Conservation (phyloP, 1,140 invertebrate species). For the Drosophila littoralis region DNA sequence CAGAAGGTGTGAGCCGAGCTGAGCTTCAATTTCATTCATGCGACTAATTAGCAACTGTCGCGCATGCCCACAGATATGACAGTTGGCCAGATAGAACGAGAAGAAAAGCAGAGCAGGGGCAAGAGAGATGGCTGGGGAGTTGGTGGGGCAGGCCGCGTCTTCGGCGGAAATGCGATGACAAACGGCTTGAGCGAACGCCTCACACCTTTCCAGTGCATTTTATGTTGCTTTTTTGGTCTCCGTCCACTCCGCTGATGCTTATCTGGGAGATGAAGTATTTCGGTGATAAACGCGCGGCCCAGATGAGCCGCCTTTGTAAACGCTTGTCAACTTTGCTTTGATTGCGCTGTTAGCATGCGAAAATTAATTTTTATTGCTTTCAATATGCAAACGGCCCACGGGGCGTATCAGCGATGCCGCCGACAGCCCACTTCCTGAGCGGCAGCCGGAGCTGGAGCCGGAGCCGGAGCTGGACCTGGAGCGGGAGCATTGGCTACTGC, state of each 20-base stretch:
- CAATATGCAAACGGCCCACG: conserved; percentile 64
- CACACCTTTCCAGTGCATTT: conserved; percentile 45
- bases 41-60: conserved; percentile 80
- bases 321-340: conserved; percentile 81
- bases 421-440: conserved; percentile 62
- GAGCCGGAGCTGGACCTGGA: neutral
- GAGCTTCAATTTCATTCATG: conserved; percentile 82
- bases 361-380: conserved; percentile 79
- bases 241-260: conserved; percentile 51
- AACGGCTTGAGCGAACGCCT: conserved; percentile 54
- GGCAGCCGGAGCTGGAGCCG: conserved; percentile 1
- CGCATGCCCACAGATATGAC: conserved; percentile 68
- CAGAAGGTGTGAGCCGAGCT: conserved; percentile 69
- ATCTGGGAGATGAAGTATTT: conserved; percentile 77
- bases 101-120: neutral
- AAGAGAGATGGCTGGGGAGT: neutral
- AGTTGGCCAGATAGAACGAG: conserved; percentile 21
- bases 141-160: conserved; percentile 1
- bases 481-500: conserved; percentile 36
- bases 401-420: conserved; percentile 72
- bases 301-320: conserved; percentile 71
- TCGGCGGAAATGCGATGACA: conserved; percentile 81
- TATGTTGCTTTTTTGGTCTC: conserved; percentile 13
- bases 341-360: conserved; percentile 76
- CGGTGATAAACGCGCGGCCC: conserved; percentile 56